Evolutionary conservation across 2,797 vertebrate species (phyloP).

Genomic region (Poecile montanus): DNA sequence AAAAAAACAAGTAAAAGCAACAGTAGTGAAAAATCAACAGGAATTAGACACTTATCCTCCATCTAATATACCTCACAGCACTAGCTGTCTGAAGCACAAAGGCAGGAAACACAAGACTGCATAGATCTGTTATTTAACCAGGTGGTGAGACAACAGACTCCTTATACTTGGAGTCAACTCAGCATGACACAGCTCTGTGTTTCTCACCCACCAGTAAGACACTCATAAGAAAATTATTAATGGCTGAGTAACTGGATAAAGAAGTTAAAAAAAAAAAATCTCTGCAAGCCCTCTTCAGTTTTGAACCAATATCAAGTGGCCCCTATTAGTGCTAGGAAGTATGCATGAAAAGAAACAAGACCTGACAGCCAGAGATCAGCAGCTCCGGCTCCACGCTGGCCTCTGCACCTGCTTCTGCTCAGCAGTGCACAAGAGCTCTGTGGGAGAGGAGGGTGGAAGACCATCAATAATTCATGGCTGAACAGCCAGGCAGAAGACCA

Average conservation of each 20-base stretch:
- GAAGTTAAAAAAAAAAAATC: background rate
- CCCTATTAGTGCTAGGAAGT: background rate
- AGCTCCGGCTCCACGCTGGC: background rate
- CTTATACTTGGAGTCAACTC: background rate
- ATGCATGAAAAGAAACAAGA: slow-evolving; percentile 58
- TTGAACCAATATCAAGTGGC: background rate
- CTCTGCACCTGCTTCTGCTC: slow-evolving; percentile 51
- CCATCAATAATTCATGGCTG: slow-evolving; percentile 64
- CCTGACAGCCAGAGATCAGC: slow-evolving; percentile 12
- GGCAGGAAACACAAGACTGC: background rate
- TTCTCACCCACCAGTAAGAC: background rate
- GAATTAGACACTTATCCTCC: background rate
- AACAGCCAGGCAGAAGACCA: background rate
- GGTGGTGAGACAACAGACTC: too few species aligned
- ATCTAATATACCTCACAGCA: background rate
- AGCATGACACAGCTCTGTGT: background rate
- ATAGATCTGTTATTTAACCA: background rate
- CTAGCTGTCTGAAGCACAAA: background rate
- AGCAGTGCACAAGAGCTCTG: slow-evolving; percentile 39
- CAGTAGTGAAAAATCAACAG: background rate
- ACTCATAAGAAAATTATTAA: background rate
- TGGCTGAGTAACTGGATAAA: background rate
- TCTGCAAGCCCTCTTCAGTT: background rate
- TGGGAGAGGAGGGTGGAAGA: background rate
- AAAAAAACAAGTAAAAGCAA: rapidly evolving